phyloP scores from a whole-genome alignment of 2,797 vertebrate species.

The Sebastes baramenuke region DNA sequence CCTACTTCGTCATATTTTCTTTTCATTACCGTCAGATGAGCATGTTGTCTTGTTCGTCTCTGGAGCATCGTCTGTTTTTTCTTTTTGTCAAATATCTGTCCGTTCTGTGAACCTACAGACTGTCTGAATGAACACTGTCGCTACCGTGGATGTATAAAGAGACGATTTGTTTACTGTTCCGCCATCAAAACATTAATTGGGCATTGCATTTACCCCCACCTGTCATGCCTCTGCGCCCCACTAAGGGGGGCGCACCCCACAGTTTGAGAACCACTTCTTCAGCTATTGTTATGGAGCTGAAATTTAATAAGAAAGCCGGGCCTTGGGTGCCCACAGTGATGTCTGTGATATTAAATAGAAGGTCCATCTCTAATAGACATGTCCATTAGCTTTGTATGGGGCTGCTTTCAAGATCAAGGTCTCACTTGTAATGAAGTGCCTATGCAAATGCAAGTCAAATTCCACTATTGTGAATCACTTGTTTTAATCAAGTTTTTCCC shows the following conservation, averaged over 20 bases:
- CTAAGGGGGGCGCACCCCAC: too few species aligned
- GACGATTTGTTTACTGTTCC: too few species aligned
- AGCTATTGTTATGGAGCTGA: constrained; percentile 35
- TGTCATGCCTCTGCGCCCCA: too few species aligned
- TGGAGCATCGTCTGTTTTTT: too few species aligned
- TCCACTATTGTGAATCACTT: constrained; percentile 74
- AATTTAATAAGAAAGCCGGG: constrained; percentile 52
- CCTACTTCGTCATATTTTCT: too few species aligned
- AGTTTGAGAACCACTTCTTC: background rate
- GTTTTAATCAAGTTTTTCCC: constrained; percentile 78
- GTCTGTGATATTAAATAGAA: constrained; percentile 61
- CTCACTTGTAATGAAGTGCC: constrained; percentile 79
- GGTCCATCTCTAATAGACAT: constrained; percentile 66
- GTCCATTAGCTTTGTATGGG: constrained; percentile 76
- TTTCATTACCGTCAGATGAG: too few species aligned
- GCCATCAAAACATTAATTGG: too few species aligned
- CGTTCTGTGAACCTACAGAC: too few species aligned
- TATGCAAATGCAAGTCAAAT: constrained; percentile 75
- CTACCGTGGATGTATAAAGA: too few species aligned
- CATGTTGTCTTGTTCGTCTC: too few species aligned
- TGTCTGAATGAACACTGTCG: too few species aligned
- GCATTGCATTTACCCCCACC: too few species aligned
- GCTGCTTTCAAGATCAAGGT: constrained; percentile 80
- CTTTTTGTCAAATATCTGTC: rapidly evolving
- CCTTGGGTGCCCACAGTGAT: constrained; percentile 38